phyloP scores from a whole-genome alignment of 2,797 vertebrate species.

The Sebastes diploproa region DNA sequence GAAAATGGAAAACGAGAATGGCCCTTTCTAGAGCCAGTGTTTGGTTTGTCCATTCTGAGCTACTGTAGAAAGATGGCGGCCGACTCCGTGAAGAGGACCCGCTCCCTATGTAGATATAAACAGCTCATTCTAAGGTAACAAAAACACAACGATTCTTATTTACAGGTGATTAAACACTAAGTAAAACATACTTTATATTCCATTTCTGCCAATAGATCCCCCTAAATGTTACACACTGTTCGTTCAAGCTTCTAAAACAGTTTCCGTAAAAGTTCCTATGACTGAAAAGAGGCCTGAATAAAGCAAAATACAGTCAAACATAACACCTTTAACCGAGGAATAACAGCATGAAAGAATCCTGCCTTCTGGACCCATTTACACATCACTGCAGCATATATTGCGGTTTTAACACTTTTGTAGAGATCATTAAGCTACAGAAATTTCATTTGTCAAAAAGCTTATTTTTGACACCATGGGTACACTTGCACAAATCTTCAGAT shows the following conservation, averaged over 20 bases:
- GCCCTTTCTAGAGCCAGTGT: too few relatives aligned
- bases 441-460: constrained; percentile 1
- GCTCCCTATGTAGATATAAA: too few relatives aligned
- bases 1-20: too few relatives aligned
- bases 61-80: too few relatives aligned
- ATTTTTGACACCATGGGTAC: background rate
- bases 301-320: background rate
- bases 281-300: background rate
- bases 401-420: background rate
- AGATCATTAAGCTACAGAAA: constrained; percentile 10
- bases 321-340: background rate
- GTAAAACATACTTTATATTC: too few relatives aligned
- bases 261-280: background rate
- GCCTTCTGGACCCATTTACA: constrained; percentile 11
- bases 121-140: too few relatives aligned
- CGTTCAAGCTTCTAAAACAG: background rate
- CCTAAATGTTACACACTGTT: too few relatives aligned
- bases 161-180: too few relatives aligned
- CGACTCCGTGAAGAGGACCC: too few relatives aligned
- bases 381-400: constrained; percentile 13
- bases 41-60: too few relatives aligned
- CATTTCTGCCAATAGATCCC: too few relatives aligned
- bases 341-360: background rate
- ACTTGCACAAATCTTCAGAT: constrained; percentile 4
- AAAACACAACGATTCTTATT: too few relatives aligned